A percentile compares a stretch with the other conserved stretches of the same genome.
Conservation (phyloP, 1,140 invertebrate species). For the Drosophila nigrodunni region DNA sequence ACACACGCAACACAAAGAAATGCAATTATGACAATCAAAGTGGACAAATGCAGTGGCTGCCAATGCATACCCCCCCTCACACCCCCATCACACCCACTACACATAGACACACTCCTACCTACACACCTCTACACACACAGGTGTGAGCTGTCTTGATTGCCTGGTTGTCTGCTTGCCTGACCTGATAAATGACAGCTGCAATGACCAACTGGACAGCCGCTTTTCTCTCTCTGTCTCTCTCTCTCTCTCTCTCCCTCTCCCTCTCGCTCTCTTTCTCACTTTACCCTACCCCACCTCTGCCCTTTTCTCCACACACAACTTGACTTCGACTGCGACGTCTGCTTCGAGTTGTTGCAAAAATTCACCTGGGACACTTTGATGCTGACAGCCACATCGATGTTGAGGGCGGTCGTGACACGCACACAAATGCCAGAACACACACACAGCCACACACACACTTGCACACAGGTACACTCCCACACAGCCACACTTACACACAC, state of each 20-base stretch:
- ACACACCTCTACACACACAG: constrained; percentile 1
- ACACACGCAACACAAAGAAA: constrained; percentile 60
- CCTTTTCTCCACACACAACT: constrained; percentile 9
- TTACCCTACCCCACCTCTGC: neutral
- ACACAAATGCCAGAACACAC: constrained; percentile 27
- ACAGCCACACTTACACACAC: neutral
- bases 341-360: constrained; percentile 38
- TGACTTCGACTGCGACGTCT: constrained; percentile 30
- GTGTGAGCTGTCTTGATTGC: constrained; percentile 31
- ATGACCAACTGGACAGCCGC: constrained; percentile 30
- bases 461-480: neutral
- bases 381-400: constrained; percentile 42
- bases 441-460: constrained; percentile 11
- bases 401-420: constrained; percentile 32
- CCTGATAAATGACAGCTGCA: constrained; percentile 71
- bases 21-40: constrained; percentile 79
- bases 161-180: constrained; percentile 6
- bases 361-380: constrained; percentile 42
- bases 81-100: neutral
- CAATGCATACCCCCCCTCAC: constrained; percentile 3
- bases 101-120: neutral
- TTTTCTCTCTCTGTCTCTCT: neutral
- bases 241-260: neutral
- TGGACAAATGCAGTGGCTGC: constrained; percentile 72
- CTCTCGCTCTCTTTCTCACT: neutral